Conservation (phyloP, 2,113 vertebrate genomes). For the Mellivora capensis region DNA sequence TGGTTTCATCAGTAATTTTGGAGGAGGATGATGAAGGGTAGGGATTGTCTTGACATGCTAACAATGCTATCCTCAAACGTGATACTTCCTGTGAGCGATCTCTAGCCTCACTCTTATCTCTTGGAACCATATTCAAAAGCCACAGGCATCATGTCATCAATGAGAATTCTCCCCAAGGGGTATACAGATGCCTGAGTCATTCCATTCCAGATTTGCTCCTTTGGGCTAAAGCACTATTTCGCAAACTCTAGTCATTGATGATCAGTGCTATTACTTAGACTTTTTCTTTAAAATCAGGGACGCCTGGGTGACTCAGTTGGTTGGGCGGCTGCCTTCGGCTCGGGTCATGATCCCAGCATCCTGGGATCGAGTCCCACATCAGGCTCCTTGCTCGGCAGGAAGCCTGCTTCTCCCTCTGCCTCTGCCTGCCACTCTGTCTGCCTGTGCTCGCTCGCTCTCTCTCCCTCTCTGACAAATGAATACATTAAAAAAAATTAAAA, state of each 20-base stretch:
- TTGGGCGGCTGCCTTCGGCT: no score
- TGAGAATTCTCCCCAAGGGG: not conserved
- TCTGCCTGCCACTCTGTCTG: no score
- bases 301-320: no score
- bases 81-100: not conserved
- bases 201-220: not conserved
- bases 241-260: not conserved
- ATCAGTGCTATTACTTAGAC: not conserved
- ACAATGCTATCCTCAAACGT: not conserved
- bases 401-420: no score
- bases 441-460: no score
- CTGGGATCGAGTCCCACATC: no score
- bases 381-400: no score
- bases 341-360: no score
- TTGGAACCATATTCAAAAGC: not conserved
- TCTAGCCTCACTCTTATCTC: not conserved
- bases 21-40: not conserved
- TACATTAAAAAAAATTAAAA: no score
- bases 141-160: no score
- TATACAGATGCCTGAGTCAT: not conserved
- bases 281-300: not conserved
- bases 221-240: not conserved
- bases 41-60: not conserved
- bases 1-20: not conserved
- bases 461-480: no score